phyloP scores from a whole-genome alignment of 2,888 invertebrate species.

The Drosophila setosimentum region DNA sequence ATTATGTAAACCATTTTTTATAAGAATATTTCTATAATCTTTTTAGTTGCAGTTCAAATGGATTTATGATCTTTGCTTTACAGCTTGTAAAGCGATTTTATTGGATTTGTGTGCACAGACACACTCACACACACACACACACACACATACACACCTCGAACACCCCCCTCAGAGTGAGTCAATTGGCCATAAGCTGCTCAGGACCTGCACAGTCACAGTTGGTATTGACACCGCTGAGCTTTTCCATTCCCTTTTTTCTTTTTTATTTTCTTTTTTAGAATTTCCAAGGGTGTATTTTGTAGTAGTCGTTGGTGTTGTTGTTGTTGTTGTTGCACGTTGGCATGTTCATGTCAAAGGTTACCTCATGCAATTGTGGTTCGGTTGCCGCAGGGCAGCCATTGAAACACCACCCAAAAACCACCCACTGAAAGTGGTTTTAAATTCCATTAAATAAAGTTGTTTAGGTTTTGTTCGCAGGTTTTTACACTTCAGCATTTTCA shows the following conservation, averaged over 20 bases:
- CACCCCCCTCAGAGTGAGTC: conserved; percentile 21
- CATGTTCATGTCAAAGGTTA: conserved; percentile 74
- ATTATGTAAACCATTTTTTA: conserved; percentile 9
- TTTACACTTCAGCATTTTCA: conserved; percentile 72
- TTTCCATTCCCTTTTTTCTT: conserved; percentile 36
- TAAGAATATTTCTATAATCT: conserved; percentile 13
- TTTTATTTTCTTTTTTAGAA: conserved; percentile 28
- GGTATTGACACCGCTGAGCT: conserved; percentile 77
- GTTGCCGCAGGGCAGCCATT: conserved; percentile 61
- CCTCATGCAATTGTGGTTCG: conserved; percentile 76
- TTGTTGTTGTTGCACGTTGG: conserved; percentile 7
- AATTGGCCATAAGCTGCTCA: conserved; percentile 81
- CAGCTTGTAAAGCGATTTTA: conserved; percentile 83
- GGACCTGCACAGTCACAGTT: conserved; percentile 72
- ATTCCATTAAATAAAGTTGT: conserved; percentile 85
- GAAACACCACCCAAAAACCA: conserved; percentile 42
- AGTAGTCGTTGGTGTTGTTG: not conserved
- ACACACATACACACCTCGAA: conserved; percentile 3
- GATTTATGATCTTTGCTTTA: conserved; percentile 74
- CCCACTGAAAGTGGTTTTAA: conserved; percentile 79
- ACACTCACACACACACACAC: conserved; percentile 3
- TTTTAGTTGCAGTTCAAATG: conserved; percentile 34
- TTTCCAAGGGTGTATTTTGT: conserved; percentile 52
- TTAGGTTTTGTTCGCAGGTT: conserved; percentile 54
- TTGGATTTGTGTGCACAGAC: conserved; percentile 74